These are phyloP conservation scores for Agriopis marginaria DNA, from an alignment of 2,888 invertebrate genomes.

Conservation along the genomic window DNA sequence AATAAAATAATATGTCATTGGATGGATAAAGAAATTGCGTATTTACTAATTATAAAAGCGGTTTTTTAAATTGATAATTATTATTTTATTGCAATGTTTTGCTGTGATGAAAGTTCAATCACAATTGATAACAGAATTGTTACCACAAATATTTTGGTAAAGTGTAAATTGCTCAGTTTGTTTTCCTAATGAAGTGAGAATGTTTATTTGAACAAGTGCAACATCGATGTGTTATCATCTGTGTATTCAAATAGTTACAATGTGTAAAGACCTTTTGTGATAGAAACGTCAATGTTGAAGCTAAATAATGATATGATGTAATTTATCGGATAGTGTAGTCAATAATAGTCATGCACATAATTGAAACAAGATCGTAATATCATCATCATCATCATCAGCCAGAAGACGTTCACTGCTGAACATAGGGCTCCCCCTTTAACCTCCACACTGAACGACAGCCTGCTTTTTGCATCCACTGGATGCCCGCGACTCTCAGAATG, in stretches of 20 bases:
- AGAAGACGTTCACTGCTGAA: too few species aligned
- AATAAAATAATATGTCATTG: too few species aligned
- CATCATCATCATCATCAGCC: too few species aligned
- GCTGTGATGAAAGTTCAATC: background rate
- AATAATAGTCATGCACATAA: background rate
- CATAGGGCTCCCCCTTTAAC: too few species aligned
- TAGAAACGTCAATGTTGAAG: background rate
- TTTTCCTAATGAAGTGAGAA: background rate
- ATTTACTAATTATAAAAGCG: too few species aligned
- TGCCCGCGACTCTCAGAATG: too few species aligned
- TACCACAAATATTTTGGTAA: background rate
- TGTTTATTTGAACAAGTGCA: conserved; percentile 1
- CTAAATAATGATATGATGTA: background rate
- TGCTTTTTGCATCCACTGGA: too few species aligned
- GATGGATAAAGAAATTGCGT: too few species aligned
- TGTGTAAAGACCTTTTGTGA: background rate
- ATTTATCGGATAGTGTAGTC: background rate
- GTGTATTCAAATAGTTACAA: background rate
- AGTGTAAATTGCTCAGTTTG: background rate
- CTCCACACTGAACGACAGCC: too few species aligned
- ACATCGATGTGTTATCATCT: conserved; percentile 1
- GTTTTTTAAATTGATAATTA: too few species aligned
- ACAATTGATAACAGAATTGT: background rate
- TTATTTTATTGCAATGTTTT: conserved; percentile 4
- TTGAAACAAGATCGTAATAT: background rate